Evolutionary conservation across 1,140 invertebrate species (phyloP).

Genomic region (Hycleus cichorii): DNA sequence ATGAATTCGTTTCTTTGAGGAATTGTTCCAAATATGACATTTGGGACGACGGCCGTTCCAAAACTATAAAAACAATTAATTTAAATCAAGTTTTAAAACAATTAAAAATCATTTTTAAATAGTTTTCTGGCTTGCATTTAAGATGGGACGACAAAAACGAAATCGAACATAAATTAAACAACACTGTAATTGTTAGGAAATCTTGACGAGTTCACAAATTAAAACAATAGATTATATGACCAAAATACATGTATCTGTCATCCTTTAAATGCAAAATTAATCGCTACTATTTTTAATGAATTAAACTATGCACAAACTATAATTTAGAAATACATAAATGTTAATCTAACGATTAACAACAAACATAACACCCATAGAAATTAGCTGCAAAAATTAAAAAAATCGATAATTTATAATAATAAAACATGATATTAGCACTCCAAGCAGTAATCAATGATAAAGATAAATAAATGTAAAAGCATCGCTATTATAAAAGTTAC

Average conservation of each 20-base stretch:
- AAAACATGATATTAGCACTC: conserved; percentile 41
- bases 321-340: not conserved
- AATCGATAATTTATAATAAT: conserved; percentile 18
- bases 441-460: conserved; percentile 37
- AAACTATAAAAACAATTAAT: conserved; percentile 52
- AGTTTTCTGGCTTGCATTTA: no score
- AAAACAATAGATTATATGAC: conserved; percentile 2
- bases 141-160: no score
- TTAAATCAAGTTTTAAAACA: not conserved
- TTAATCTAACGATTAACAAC: conserved; percentile 12
- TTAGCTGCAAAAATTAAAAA: conserved; percentile 21
- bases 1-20: conserved; percentile 61
- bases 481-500: conserved; percentile 6
- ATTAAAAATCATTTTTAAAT: no score
- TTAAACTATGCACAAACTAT: conserved; percentile 1
- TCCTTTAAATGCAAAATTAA: not conserved
- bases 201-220: no score
- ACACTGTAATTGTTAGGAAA: no score
- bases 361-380: conserved; percentile 12
- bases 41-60: conserved; percentile 77
- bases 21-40: conserved; percentile 86
- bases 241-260: no score
- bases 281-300: not conserved
- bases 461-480: conserved; percentile 7
- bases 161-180: no score